Percentiles rank a stretch among this genome's conserved stretches.
These are phyloP conservation scores for Adelognathus sp. DNA, from an alignment of 2,888 invertebrate species.

Conservation along the genomic window DNA sequence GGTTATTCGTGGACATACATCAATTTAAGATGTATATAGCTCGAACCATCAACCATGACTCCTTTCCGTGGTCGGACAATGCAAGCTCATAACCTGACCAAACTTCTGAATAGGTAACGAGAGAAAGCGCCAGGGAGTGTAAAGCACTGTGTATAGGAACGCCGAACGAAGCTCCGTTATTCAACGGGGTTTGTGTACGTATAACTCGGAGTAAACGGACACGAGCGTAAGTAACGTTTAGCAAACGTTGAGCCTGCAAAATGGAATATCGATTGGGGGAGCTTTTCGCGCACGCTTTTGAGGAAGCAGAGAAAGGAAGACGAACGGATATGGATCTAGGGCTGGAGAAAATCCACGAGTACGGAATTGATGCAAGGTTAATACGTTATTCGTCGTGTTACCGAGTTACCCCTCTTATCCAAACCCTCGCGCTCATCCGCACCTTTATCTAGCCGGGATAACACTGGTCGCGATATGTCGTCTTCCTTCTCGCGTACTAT, in stretches of 20 bases:
- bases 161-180: constrained; percentile 5
- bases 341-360: neutral
- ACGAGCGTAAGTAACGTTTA: neutral
- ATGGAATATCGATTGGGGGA: constrained; percentile 53
- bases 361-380: constrained; percentile 49
- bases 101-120: constrained; percentile 41
- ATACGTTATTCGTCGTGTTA: constrained; percentile 50
- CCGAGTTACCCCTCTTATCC: neutral
- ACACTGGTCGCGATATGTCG: constrained; percentile 4
- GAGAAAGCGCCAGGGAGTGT: neutral
- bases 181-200: neutral
- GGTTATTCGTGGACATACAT: constrained; percentile 4
- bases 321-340: neutral
- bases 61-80: constrained; percentile 15
- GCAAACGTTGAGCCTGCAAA: constrained; percentile 41
- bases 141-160: neutral
- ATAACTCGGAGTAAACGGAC: constrained; percentile 19
- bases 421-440: neutral
- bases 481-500: neutral
- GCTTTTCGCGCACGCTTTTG: constrained; percentile 29
- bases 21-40: neutral
- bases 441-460: neutral
- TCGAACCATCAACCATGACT: neutral
- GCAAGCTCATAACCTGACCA: constrained; percentile 5
- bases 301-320: neutral